Evolutionary conservation across 2,888 invertebrate species (phyloP), one percentile per base, ranked within the genome.

Genomic region (Diarsia brunnea): DNA sequence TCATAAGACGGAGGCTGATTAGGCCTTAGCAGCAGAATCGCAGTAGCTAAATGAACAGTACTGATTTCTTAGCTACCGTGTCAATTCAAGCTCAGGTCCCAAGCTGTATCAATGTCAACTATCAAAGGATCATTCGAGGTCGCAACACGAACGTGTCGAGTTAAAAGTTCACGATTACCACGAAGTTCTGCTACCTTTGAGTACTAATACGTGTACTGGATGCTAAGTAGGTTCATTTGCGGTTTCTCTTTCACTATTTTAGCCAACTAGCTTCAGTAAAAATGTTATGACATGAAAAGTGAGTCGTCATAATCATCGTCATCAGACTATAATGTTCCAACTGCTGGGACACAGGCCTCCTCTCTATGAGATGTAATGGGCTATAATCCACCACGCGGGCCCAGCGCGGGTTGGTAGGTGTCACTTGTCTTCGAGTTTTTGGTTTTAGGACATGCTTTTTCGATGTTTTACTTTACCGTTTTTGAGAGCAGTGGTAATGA

Each of bases 161-260:
- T 78, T 69, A 81, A 78, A 60, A 82, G 82, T 82, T 82, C 73
- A 81, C 78, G 78, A 49, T 58, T 66, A 82, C 73, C 69, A 81
- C 69, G 82, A 81, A 45, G 4, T 45, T 58, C 27, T 68, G 31
- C 51, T 74, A 74, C 69, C 5, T 69, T 60, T 64, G 47, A 70
- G 69, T 66, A 47, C 16, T 64, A n/a, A 76, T 76, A 76, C 73
- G 60, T 55, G 73, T 24, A 14, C 43, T 2, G 73, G 68, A 82
- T 82, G n/a, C 45, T 51, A 64, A 78, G 60, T 70, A 68, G 49
- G 60, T 66, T 24, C 19, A 66, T 73, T 78, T 66, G 58, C 47
- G 24, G 49, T 65, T 65, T 64, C 49, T 43, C 43, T 69, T 69
- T 70, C 10, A 63, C 10, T 53, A 8, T 24, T 24, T 55, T 24